Evolutionary conservation across 1,140 invertebrate genomes (phyloP), one percentile per base, ranked within the genome.

Genomic region (Sitobion miscanthi): DNA sequence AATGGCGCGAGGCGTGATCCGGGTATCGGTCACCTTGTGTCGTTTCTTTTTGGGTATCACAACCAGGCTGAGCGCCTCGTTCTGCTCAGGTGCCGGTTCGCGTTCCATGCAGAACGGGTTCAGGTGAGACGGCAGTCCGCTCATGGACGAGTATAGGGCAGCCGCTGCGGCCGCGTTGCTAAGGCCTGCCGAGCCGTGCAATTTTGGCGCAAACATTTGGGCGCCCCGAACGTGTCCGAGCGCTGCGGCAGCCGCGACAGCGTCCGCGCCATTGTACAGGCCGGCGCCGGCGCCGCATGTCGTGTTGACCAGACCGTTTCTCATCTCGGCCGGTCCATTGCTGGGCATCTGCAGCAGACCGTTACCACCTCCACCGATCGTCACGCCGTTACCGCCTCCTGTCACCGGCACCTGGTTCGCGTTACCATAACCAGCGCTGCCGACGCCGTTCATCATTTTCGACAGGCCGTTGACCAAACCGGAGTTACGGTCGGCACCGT

Each of bases 21-120:
- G 96, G 82, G 98, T 99, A 95, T 99, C 98, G 30, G 98, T 99
- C 93, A 99, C 98, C 97, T 99, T 99, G 95, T 99, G 98, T 38
- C 98, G 96, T 96, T 99, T 99, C 96, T 98, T 99, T 95, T 99
- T 99, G 0, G 98, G 98, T 47, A 98, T 97, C 94, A 99, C 98
- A 47, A 99, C 98, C 94, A 99, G 96, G 94, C 98, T 98, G 23
- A 99, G 96, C 1, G 98, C 98, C 95, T 99, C 98, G 95, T 98
- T 99, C 95, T 99, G 98, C 95, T 99, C 98, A 6, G 97, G 97
- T 94, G 97, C 96, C 7, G 93, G 82, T 87, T 90, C 94, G 95
- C 96, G 94, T 97, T 95, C 94, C 94, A 96, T 96, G 95, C 96
- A 97, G 94, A 97, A 97, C 87, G 97, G 96, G 94, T 97, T 97